phyloP scores from a whole-genome alignment of 2,113 vertebrate genomes.

The Xiphophorus hellerii region DNA sequence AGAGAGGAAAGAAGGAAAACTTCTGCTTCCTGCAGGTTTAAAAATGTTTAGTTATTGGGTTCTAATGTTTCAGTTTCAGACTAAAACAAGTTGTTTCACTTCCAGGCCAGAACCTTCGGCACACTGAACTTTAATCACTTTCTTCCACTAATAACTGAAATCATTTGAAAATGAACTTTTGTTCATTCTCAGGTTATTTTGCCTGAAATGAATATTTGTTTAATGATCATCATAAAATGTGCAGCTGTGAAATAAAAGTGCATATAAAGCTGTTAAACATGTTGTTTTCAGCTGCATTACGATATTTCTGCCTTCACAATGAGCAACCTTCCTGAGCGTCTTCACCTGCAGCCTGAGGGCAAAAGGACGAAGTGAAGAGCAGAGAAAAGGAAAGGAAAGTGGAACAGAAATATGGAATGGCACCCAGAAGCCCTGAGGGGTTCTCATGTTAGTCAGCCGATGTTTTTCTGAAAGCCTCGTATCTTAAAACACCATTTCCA shows the following conservation, averaged over 20 bases:
- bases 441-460: background rate
- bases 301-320: constrained; percentile 12
- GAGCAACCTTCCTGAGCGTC: too few relatives aligned
- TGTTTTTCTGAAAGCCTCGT: background rate
- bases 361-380: background rate
- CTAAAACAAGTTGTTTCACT: too few relatives aligned
- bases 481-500: background rate
- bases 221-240: background rate
- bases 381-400: background rate
- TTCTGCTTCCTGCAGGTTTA: too few relatives aligned
- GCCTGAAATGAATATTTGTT: too few relatives aligned
- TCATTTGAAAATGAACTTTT: too few relatives aligned
- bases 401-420: background rate
- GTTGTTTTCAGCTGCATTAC: constrained; percentile 31
- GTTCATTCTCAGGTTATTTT: too few relatives aligned
- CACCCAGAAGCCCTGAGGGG: background rate
- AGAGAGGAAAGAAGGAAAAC: too few relatives aligned
- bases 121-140: too few relatives aligned
- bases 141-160: too few relatives aligned
- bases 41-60: too few relatives aligned
- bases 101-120: too few relatives aligned
- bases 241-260: constrained; percentile 22
- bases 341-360: constrained; percentile 3
- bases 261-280: constrained; percentile 32
- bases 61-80: too few relatives aligned